Percentiles rank a stretch among this genome's conserved stretches.
Evolutionary conservation across 2,888 invertebrate genomes (phyloP).

Genomic region (Smittia sp.): DNA sequence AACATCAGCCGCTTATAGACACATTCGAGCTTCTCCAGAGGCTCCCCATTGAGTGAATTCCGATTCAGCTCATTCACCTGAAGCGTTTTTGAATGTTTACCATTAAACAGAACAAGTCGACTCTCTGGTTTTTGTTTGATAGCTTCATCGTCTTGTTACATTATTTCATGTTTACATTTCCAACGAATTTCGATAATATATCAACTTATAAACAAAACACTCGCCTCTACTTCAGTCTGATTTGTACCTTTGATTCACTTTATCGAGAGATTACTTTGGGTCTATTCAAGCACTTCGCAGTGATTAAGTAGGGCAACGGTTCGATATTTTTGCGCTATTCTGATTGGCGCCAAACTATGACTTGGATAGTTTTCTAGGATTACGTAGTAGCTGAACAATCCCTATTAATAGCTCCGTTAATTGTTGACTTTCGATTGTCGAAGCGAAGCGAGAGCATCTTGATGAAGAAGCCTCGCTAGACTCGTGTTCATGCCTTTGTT

Average conservation of each 20-base stretch:
- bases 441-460: neutral
- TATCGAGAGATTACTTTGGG: too few species aligned
- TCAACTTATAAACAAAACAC: neutral
- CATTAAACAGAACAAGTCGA: neutral
- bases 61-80: neutral
- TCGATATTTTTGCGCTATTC: too few species aligned
- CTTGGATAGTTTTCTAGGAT: too few species aligned
- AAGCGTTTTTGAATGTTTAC: neutral
- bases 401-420: too few species aligned
- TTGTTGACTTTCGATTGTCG: neutral
- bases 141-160: conserved; percentile 4
- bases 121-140: conserved; percentile 1
- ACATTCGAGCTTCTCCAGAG: too few species aligned
- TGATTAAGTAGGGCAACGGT: too few species aligned
- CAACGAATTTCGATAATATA: conserved; percentile 1
- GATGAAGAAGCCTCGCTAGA: conserved; percentile 1
- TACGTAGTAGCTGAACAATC: too few species aligned
- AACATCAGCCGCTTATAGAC: too few species aligned
- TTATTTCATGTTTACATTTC: neutral
- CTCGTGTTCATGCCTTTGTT: neutral
- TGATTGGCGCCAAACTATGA: too few species aligned
- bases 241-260: neutral
- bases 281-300: too few species aligned
- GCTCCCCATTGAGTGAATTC: neutral
- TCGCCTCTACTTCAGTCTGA: neutral